These are phyloP conservation scores for Biston stratarius DNA, from an alignment of 2,888 invertebrate genomes.

Conservation along the genomic window DNA sequence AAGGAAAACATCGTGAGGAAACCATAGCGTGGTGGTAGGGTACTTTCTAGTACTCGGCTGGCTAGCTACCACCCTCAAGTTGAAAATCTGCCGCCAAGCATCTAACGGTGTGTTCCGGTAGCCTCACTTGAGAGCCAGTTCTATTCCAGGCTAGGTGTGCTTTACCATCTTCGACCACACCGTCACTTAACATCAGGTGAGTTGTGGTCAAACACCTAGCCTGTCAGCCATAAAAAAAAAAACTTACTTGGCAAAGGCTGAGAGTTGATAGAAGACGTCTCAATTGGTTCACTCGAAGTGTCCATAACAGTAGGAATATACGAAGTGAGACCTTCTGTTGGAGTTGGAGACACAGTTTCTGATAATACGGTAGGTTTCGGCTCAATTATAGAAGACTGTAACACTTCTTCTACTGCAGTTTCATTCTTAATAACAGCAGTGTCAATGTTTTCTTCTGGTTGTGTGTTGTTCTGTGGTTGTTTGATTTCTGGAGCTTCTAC, in stretches of 20 bases:
- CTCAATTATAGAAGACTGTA: slow-evolving; percentile 69
- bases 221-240: too few relatives aligned
- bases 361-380: slow-evolving; percentile 40
- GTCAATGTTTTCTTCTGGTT: slow-evolving; percentile 61
- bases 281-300: slow-evolving; percentile 53
- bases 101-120: too few relatives aligned
- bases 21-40: too few relatives aligned
- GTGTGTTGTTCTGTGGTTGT: slow-evolving; percentile 14
- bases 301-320: slow-evolving; percentile 54
- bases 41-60: too few relatives aligned
- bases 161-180: too few relatives aligned
- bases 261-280: slow-evolving; percentile 70
- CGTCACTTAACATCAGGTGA: too few relatives aligned
- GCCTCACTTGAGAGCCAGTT: too few relatives aligned
- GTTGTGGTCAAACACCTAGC: too few relatives aligned
- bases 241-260: slow-evolving; percentile 73
- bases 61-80: too few relatives aligned
- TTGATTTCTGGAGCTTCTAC: slow-evolving; percentile 34
- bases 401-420: slow-evolving; percentile 61
- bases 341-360: slow-evolving; percentile 65
- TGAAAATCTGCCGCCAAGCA: too few relatives aligned
- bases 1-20: too few relatives aligned
- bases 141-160: too few relatives aligned
- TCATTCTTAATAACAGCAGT: slow-evolving; percentile 56
- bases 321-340: slow-evolving; percentile 68